A percentile compares a stretch with the other conserved stretches of the same genome.
These are phyloP conservation scores for Mustela lutreola DNA, from an alignment of 2,113 vertebrate genomes.

Conservation along the genomic window DNA sequence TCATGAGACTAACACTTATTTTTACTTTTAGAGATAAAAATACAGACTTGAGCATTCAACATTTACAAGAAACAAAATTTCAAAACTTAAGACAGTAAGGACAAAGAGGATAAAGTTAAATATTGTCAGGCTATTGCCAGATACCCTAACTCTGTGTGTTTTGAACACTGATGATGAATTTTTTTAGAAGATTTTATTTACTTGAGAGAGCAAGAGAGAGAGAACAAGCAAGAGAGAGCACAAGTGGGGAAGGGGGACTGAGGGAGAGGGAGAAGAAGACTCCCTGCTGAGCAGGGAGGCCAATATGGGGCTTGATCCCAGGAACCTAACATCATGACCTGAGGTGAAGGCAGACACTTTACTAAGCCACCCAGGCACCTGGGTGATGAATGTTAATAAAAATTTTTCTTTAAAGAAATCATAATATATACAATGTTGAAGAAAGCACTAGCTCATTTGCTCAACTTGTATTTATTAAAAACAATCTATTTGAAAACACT, in stretches of 20 bases:
- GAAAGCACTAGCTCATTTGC: neutral
- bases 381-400: neutral
- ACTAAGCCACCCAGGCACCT: too few species aligned
- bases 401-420: neutral
- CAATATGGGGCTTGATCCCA: too few species aligned
- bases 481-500: neutral
- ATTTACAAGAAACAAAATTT: neutral
- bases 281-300: too few species aligned
- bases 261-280: too few species aligned
- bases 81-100: neutral
- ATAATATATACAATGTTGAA: neutral
- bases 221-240: too few species aligned
- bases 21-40: neutral
- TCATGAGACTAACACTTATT: neutral
- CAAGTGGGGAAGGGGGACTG: too few species aligned
- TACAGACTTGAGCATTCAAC: neutral
- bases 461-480: neutral
- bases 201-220: too few species aligned
- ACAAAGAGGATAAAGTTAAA: neutral
- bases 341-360: too few species aligned
- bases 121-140: neutral
- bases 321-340: too few species aligned
- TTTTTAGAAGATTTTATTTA: too few species aligned
- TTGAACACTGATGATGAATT: neutral
- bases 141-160: neutral